Evolutionary conservation across 1,140 invertebrate genomes (phyloP).

Genomic region (Solenopsis invicta): DNA sequence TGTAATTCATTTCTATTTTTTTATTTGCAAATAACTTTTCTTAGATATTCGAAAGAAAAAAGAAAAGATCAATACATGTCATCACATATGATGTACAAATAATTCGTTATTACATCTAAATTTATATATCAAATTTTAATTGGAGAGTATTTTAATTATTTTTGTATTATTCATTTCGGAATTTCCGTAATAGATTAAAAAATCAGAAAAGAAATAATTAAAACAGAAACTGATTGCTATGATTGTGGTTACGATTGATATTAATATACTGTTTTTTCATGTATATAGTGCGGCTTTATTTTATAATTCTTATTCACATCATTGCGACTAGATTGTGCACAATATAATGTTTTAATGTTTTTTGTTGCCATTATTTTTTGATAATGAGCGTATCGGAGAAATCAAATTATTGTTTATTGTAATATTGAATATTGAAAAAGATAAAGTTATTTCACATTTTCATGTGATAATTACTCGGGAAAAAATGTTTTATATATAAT

Average conservation of each 20-base stretch:
- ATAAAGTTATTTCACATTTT: no score
- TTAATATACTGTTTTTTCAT: not conserved
- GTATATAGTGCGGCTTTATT: not conserved
- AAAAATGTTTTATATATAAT: no score
- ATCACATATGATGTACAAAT: not conserved
- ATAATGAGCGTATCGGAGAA: not conserved
- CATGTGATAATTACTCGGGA: no score
- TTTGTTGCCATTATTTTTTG: not conserved
- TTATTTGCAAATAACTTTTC: slow-evolving; percentile 31
- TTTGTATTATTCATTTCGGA: not conserved
- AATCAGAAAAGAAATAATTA: not conserved
- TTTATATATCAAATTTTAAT: not conserved
- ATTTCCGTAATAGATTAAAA: not conserved
- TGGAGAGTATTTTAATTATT: not conserved
- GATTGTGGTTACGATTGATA: no score
- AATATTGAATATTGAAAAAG: not conserved
- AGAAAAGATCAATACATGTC: not conserved
- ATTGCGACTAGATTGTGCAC: not conserved
- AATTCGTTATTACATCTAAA: not conserved
- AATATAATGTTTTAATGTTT: not conserved
- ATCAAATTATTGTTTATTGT: not conserved
- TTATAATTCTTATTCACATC: not conserved
- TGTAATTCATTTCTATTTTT: slow-evolving; percentile 13
- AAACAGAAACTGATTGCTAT: not conserved
- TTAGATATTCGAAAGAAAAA: not conserved